phyloP scores from a whole-genome alignment of 2,797 vertebrate genomes.

The Borostomias antarcticus region DNA sequence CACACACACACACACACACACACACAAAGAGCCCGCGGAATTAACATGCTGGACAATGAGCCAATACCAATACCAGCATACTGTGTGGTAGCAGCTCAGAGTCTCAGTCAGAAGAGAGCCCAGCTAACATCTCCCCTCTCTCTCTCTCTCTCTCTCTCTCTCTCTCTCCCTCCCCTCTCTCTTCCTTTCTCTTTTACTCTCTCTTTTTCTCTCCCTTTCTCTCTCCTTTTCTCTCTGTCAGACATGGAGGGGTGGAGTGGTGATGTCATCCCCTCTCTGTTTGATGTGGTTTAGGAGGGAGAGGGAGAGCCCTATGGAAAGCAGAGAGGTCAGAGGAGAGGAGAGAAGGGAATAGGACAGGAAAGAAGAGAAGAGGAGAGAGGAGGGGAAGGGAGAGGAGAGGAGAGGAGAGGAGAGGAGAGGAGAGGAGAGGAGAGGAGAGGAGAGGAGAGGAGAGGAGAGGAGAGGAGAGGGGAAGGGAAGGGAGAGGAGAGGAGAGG shows the following conservation, averaged over 20 bases:
- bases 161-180: too few relatives aligned
- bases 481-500: slow-evolving; percentile 43
- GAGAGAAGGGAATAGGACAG: background rate
- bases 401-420: slow-evolving; percentile 25
- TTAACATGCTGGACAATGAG: background rate
- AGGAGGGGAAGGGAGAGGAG: slow-evolving; percentile 52
- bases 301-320: slow-evolving; percentile 41
- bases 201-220: too few relatives aligned
- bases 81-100: slow-evolving; percentile 32
- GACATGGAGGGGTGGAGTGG: slow-evolving; percentile 55
- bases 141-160: too few relatives aligned
- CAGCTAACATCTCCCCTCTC: slow-evolving; percentile 27
- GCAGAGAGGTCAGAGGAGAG: slow-evolving; percentile 42
- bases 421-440: slow-evolving; percentile 5
- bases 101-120: slow-evolving; percentile 44
- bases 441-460: slow-evolving; percentile 39
- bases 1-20: slow-evolving; percentile 3
- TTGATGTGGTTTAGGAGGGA: slow-evolving; percentile 55
- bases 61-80: slow-evolving; percentile 9
- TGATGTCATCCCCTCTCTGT: slow-evolving; percentile 57
- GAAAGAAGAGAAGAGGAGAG: background rate
- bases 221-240: slow-evolving; percentile 40
- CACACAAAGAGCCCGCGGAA: background rate
- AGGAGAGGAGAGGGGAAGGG: background rate
- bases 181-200: too few relatives aligned